phyloP scores from a whole-genome alignment of 2,797 vertebrate genomes.

The Valencia hispanica region DNA sequence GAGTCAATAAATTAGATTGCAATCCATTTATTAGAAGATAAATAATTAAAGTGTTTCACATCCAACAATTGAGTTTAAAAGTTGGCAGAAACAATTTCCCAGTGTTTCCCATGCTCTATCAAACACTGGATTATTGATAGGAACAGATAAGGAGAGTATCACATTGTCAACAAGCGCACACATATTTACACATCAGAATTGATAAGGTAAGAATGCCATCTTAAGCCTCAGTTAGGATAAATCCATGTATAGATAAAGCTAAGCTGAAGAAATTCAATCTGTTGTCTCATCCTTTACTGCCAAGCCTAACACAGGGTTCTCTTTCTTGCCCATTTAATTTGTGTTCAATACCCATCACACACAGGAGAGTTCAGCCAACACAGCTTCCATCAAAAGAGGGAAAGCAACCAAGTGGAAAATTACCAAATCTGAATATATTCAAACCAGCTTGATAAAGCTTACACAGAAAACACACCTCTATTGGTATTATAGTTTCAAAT shows the following conservation, averaged over 20 bases:
- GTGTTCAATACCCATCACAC: conserved; percentile 39
- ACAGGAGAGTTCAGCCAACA: conserved; percentile 29
- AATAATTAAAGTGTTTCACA: conserved; percentile 64
- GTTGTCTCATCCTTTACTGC: conserved; percentile 67
- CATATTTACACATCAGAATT: conserved; percentile 43
- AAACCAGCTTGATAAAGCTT: conserved; percentile 34
- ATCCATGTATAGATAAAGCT: conserved; percentile 70
- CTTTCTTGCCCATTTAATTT: conserved; percentile 44
- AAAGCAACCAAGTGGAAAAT: conserved; percentile 28
- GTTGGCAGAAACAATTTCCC: conserved; percentile 45
- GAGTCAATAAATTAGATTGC: conserved; percentile 42
- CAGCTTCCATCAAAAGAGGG: conserved; percentile 33
- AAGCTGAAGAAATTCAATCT: conserved; percentile 69
- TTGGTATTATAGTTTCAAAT: conserved; percentile 23
- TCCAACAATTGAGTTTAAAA: conserved; percentile 62
- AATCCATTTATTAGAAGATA: too few relatives aligned
- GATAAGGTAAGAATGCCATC: conserved; percentile 63
- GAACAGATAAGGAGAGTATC: conserved; percentile 11
- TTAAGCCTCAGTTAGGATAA: conserved; percentile 61
- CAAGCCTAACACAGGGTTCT: conserved; percentile 42
- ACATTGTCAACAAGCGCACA: conserved; percentile 26
- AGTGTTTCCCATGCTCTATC: conserved; percentile 32
- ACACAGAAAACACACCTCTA: conserved; percentile 15
- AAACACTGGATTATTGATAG: conserved; percentile 31
- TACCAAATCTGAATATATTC: conserved; percentile 38